These are phyloP conservation scores for Climacteris rufus DNA, from an alignment of 2,113 vertebrate genomes.

Conservation along the genomic window DNA sequence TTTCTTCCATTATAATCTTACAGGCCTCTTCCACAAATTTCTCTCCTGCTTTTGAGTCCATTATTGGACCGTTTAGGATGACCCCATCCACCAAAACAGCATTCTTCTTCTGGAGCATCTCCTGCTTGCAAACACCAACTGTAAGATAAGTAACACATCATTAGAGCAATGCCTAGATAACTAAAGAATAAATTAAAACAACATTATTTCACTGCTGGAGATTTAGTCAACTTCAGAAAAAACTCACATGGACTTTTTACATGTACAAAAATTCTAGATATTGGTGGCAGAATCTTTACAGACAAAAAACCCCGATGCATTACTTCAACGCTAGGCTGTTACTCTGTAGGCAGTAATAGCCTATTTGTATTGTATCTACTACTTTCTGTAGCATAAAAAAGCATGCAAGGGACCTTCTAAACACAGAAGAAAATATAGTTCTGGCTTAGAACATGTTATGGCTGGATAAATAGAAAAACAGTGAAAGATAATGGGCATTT, in stretches of 20 bases:
- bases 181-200: background rate
- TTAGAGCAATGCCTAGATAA: background rate
- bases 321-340: background rate
- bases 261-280: background rate
- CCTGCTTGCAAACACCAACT: slow-evolving; percentile 54
- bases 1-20: slow-evolving; percentile 81
- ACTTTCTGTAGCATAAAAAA: background rate
- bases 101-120: slow-evolving; percentile 61
- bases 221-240: background rate
- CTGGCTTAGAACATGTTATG: background rate
- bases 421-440: background rate
- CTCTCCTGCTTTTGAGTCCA: slow-evolving; percentile 72
- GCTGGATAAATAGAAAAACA: background rate
- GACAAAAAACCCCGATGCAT: fast-evolving
- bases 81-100: slow-evolving; percentile 73
- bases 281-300: background rate
- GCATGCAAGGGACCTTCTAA: background rate
- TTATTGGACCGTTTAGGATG: slow-evolving; percentile 73
- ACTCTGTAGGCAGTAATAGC: background rate
- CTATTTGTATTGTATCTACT: background rate
- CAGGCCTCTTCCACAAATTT: slow-evolving; percentile 81
- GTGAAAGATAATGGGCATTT: background rate
- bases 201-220: background rate
- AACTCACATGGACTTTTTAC: background rate
- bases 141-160: slow-evolving; percentile 12